Base-by-base conservation (phyloP, 1,140 invertebrate genomes). In the Portunus trituberculatus region DNA sequence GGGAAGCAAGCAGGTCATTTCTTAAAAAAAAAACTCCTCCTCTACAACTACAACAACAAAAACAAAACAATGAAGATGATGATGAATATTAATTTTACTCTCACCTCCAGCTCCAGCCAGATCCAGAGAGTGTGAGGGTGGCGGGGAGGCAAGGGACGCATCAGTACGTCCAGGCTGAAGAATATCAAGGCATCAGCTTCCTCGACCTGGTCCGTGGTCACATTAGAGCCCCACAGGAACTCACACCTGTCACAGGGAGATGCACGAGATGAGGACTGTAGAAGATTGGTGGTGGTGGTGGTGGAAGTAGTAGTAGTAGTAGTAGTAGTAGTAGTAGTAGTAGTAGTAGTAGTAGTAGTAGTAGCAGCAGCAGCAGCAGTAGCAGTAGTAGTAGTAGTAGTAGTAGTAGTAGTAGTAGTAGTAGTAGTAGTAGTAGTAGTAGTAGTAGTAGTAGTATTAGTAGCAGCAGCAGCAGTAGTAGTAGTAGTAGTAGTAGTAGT, bases 81-180 rank as follows among this genome's bases (percentile, higher is more conserved):
- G 16, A 39, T 32, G 10, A 90, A 20, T 14, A 90, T 45, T 1
- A 46, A 12, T 4, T 25, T 8, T 7, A 14, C 52, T 10, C 12
- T 12, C 76, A 94, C 93, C 87, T 94, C 93, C 14, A 67, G 12
- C 31, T 94, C 93, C 29, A 94, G 52, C 93, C 93, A 89, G 14
- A 94, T 67, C 93, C 93, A 94, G 20, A 82, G 93, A 10, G 88
- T 48, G 86, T 59, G 93, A 25, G 93, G 31, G 48, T 8, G n/a
- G 20, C 93, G 93, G 3, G 86, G 93, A 8, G 93, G 93, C 0
- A 67, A 87, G 12, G 48, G 84, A 10, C 29, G 86, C 2, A 10
- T 31, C 28, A 10, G 8, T 29, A 94, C 25, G 52, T 94, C 86
- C 16, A 59, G 6, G n/a, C 93, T n/a, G 87, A 94, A 89, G 87